Conservation (phyloP, 2,797 vertebrate genomes). For the Semotilus atromaculatus region DNA sequence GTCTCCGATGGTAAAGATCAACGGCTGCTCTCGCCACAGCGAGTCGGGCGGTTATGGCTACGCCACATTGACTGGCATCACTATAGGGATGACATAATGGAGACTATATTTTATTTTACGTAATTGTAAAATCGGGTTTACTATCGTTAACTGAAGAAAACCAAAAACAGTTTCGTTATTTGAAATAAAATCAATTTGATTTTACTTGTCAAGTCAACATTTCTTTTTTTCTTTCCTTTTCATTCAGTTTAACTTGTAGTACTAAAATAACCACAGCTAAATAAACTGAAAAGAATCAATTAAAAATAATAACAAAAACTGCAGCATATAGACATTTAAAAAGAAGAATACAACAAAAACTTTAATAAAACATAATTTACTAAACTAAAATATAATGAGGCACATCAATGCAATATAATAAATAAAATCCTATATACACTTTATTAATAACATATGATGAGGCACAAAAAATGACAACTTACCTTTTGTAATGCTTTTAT, state of each 20-base stretch:
- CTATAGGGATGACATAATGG: constrained; percentile 2
- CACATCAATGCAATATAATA: too few relatives aligned
- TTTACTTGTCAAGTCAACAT: not conserved
- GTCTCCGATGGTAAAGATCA: constrained; percentile 55
- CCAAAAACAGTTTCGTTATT: too few relatives aligned
- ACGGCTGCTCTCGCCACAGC: not conserved
- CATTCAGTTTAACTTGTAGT: not conserved
- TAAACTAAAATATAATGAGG: too few relatives aligned
- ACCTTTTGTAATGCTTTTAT: not conserved
- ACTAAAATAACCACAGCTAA: too few relatives aligned
- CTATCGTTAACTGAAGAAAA: not conserved
- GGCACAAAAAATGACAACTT: not conserved
- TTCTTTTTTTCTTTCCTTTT: not conserved
- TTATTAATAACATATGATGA: too few relatives aligned
- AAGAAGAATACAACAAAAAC: not conserved
- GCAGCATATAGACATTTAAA: not conserved
- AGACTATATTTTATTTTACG: constrained; percentile 11
- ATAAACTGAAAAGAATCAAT: not conserved
- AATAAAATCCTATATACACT: too few relatives aligned
- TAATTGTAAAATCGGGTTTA: constrained; percentile 33
- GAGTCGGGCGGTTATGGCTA: constrained; percentile 25
- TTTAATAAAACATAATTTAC: not conserved
- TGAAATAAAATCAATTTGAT: not conserved
- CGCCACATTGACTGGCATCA: constrained; percentile 34
- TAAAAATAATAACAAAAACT: not conserved